Conservation (phyloP, 1,140 invertebrate species). For the Meloidogyne exigua region DNA sequence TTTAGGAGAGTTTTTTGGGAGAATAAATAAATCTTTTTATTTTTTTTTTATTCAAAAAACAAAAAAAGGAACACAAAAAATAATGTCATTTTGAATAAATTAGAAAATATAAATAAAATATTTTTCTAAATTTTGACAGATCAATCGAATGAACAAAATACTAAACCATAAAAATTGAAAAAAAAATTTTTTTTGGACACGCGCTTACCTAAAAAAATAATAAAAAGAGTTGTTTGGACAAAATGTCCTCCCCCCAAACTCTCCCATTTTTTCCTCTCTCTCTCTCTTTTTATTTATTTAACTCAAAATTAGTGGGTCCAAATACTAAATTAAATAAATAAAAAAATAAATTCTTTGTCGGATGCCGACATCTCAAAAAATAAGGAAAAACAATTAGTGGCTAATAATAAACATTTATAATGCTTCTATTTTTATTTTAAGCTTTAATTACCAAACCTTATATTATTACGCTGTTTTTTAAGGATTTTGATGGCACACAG, state of each 20-base stretch:
- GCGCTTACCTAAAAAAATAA: neutral
- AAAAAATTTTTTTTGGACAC: neutral
- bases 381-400: too few species aligned
- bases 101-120: neutral
- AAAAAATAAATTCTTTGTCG: neutral
- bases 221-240: too few species aligned
- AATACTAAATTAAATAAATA: neutral
- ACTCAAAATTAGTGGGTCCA: neutral
- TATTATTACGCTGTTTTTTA: too few species aligned
- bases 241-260: too few species aligned
- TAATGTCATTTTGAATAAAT: neutral
- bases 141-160: neutral
- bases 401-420: too few species aligned
- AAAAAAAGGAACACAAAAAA: neutral
- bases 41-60: neutral
- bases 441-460: too few species aligned
- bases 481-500: too few species aligned
- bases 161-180: neutral
- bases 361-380: neutral
- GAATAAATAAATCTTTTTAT: constrained; percentile 1
- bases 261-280: too few species aligned
- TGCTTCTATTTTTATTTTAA: too few species aligned
- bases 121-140: neutral
- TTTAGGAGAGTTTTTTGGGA: neutral
- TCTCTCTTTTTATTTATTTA: too few species aligned